Conservation (phyloP, 2,797 vertebrate genomes). For the Erithacus rubecula region DNA sequence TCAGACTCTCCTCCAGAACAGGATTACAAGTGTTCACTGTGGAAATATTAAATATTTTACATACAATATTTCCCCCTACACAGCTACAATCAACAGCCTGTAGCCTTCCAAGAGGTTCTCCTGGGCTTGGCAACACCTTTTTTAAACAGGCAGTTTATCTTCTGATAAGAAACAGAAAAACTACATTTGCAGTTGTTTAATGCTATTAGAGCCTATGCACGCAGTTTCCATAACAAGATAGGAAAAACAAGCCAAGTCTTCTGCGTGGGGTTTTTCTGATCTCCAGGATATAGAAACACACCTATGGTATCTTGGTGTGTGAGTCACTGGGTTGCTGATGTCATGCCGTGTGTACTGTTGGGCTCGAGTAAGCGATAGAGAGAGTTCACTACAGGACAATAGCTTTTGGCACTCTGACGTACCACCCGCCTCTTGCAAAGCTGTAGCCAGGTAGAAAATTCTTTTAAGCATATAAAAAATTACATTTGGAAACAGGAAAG, state of each 20-base stretch:
- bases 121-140: slow-evolving; percentile 21
- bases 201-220: neutral
- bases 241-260: slow-evolving; percentile 32
- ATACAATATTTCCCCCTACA: neutral
- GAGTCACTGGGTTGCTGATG: slow-evolving; percentile 64
- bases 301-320: slow-evolving; percentile 54
- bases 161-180: slow-evolving; percentile 58
- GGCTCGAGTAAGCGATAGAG: neutral
- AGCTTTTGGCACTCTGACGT: neutral
- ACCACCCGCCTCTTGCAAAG: neutral
- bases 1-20: neutral
- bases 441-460: neutral
- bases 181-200: slow-evolving; percentile 35
- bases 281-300: slow-evolving; percentile 44
- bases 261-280: slow-evolving; percentile 43
- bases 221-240: slow-evolving; percentile 29
- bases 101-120: slow-evolving; percentile 23
- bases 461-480: neutral
- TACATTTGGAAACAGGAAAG: neutral
- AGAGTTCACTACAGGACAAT: slow-evolving; percentile 20
- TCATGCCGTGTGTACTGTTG: neutral
- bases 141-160: slow-evolving; percentile 62
- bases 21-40: neutral
- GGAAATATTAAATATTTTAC: neutral
- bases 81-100: slow-evolving; percentile 1